Conservation (phyloP, 2,888 invertebrate genomes). For the Hydrotaea cyrtoneurina region DNA sequence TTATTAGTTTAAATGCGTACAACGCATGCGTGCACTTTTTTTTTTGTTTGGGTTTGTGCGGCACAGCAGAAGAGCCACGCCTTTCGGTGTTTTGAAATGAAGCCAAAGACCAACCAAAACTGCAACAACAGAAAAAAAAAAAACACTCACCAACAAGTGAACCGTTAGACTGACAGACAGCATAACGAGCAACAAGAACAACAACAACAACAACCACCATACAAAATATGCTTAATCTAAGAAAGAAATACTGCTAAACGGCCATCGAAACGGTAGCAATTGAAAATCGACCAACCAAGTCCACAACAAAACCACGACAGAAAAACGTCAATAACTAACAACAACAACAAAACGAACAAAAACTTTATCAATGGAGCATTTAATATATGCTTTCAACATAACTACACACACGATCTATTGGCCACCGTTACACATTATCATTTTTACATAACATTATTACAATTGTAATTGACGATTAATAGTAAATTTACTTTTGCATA, state of each 20-base stretch:
- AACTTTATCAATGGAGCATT: slow-evolving; percentile 53
- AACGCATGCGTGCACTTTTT: slow-evolving; percentile 48
- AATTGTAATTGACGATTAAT: slow-evolving; percentile 67
- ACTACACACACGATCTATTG: slow-evolving; percentile 13
- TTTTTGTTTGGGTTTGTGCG: not conserved
- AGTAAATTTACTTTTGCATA: slow-evolving; percentile 44
- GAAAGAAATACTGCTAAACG: not conserved
- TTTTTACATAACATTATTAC: slow-evolving; percentile 64
- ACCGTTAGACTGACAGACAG: not conserved
- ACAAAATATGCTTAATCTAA: not conserved
- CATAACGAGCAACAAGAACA: slow-evolving; percentile 8
- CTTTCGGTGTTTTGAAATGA: slow-evolving; percentile 39
- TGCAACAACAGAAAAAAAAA: not conserved
- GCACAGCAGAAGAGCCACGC: slow-evolving; percentile 65
- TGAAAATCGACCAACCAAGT: slow-evolving; percentile 58
- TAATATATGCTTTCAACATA: slow-evolving; percentile 40
- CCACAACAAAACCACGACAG: not conserved
- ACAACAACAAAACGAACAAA: not conserved
- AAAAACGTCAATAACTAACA: not conserved
- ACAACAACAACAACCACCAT: not conserved
- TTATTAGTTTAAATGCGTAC: slow-evolving; percentile 61
- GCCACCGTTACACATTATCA: slow-evolving; percentile 51
- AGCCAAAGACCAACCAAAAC: not conserved
- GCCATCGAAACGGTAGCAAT: slow-evolving; percentile 59
- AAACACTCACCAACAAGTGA: not conserved